Percentiles rank a stretch among this genome's conserved stretches.
Evolutionary conservation across 1,140 invertebrate genomes (phyloP).

Genomic region (Pseudomyrmex sp.): DNA sequence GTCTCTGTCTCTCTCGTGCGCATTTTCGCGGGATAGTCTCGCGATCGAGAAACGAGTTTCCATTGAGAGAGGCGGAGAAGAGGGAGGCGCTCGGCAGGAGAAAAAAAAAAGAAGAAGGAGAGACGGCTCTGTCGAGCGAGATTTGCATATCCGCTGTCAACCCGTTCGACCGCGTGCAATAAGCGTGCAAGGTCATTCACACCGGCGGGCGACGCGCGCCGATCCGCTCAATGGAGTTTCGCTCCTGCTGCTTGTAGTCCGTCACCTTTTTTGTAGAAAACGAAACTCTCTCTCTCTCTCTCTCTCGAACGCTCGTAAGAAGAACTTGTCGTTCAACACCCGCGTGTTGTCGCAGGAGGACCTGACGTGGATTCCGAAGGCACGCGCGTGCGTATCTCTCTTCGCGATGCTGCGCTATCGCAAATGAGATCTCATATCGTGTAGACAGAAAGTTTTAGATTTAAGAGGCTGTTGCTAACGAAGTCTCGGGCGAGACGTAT

Average conservation of each 20-base stretch:
- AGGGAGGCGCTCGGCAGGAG: background rate
- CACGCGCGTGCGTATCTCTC: conserved; percentile 3
- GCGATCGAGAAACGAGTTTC: conserved; percentile 76
- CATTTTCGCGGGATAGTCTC: conserved; percentile 52
- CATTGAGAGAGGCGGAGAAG: conserved; percentile 67
- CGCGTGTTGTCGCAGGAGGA: conserved; percentile 17
- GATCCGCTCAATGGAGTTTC: conserved; percentile 77
- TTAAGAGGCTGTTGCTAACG: conserved; percentile 1
- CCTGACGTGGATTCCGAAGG: conserved; percentile 7
- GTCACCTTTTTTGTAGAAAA: conserved; percentile 17
- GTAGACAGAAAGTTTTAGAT: conserved; percentile 49
- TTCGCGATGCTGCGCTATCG: conserved; percentile 20
- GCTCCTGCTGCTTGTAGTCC: conserved; percentile 48
- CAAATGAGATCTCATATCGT: conserved; percentile 40
- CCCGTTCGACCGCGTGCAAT: conserved; percentile 72
- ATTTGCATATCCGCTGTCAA: conserved; percentile 83
- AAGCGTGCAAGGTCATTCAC: conserved; percentile 78
- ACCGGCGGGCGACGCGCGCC: conserved; percentile 65
- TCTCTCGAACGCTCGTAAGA: conserved; percentile 35
- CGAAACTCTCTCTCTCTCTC: background rate
- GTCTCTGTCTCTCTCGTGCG: conserved; percentile 6
- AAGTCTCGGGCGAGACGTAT: too few relatives aligned
- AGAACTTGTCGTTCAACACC: conserved; percentile 39
- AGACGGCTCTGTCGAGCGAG: conserved; percentile 63
- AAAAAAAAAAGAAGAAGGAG: conserved; percentile 37